These are phyloP conservation scores for Cyanocitta stelleri DNA, from an alignment of 2,113 vertebrate genomes.

Conservation along the genomic window DNA sequence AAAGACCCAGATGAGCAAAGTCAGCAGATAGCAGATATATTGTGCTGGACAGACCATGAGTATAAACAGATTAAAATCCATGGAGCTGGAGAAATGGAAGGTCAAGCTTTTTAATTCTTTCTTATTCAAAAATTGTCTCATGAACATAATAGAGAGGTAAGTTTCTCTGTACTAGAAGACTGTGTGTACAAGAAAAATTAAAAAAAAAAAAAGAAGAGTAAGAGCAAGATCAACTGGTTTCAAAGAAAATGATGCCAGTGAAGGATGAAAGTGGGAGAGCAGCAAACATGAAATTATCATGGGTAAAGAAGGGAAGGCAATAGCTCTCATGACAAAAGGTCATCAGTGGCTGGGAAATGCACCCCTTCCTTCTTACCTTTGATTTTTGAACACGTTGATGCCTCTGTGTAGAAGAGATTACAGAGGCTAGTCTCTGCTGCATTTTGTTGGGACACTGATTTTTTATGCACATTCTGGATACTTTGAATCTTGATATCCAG, in stretches of 20 bases:
- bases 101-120: background rate
- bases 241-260: background rate
- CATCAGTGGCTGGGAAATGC: background rate
- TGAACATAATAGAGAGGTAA: background rate
- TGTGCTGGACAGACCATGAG: background rate
- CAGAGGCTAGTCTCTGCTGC: background rate
- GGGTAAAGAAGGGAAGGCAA: background rate
- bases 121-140: background rate
- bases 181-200: background rate
- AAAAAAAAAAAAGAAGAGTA: background rate
- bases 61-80: background rate
- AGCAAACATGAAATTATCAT: background rate
- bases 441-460: background rate
- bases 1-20: background rate
- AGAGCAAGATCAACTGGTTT: background rate
- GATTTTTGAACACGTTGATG: background rate
- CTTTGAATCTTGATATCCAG: background rate
- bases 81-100: background rate
- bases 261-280: background rate
- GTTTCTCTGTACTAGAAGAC: background rate
- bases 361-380: background rate
- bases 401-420: background rate
- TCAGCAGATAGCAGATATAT: background rate
- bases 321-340: background rate
- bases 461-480: background rate